These are phyloP conservation scores for Tetanocera ferruginea DNA, from an alignment of 2,888 invertebrate genomes.

Conservation along the genomic window DNA sequence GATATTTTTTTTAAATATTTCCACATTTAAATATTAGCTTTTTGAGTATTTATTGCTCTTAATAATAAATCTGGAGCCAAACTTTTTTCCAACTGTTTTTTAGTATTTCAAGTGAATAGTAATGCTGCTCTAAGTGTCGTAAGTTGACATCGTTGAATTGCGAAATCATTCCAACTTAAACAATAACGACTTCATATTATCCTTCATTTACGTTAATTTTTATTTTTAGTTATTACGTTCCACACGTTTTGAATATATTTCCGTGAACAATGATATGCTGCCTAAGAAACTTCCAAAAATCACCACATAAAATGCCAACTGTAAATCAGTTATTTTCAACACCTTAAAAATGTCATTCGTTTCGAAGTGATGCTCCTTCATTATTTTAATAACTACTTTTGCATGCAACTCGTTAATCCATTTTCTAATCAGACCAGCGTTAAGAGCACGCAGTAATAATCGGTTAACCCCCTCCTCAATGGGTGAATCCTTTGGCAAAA, in stretches of 20 bases:
- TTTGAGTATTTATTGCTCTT: too few species aligned
- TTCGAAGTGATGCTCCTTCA: slow-evolving; percentile 47
- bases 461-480: slow-evolving; percentile 64
- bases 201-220: too few species aligned
- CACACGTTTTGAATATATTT: slow-evolving; percentile 41
- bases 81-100: too few species aligned
- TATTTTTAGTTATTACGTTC: too few species aligned
- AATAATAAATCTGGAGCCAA: too few species aligned
- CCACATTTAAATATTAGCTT: too few species aligned
- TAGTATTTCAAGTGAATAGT: too few species aligned
- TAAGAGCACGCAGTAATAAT: slow-evolving; percentile 60
- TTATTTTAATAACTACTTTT: slow-evolving; percentile 50
- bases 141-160: too few species aligned
- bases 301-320: slow-evolving; percentile 68
- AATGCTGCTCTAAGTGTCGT: too few species aligned
- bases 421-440: slow-evolving; percentile 65
- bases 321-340: slow-evolving; percentile 65
- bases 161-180: too few species aligned
- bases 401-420: slow-evolving; percentile 65
- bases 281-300: slow-evolving; percentile 59
- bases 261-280: slow-evolving; percentile 51
- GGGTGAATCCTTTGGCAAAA: slow-evolving; percentile 64
- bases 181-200: too few species aligned
- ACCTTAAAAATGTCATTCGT: slow-evolving; percentile 55
- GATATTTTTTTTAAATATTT: too few species aligned